These are phyloP conservation scores for Muscidifurax raptorellus DNA, from an alignment of 1,140 invertebrate species.

Conservation along the genomic window DNA sequence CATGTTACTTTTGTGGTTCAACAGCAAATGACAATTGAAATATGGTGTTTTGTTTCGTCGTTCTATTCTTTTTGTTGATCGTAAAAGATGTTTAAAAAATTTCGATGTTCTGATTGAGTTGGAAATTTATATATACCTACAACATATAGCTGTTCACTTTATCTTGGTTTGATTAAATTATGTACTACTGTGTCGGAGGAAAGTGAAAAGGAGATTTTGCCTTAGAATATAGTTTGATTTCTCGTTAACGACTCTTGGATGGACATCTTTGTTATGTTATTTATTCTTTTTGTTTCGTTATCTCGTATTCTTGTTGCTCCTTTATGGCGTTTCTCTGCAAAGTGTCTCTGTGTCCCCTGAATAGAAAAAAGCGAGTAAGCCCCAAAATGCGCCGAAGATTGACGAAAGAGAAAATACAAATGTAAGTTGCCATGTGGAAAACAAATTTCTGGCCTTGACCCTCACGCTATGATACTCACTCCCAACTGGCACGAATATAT, in stretches of 20 bases:
- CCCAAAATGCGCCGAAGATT: constrained; percentile 65
- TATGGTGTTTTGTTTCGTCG: constrained; percentile 31
- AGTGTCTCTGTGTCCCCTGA: constrained; percentile 47
- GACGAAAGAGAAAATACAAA: constrained; percentile 67
- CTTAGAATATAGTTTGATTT: background rate
- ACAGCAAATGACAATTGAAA: background rate
- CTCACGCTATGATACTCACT: constrained; percentile 70
- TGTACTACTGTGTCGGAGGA: background rate
- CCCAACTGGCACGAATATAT: constrained; percentile 74
- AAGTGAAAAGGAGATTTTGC: background rate
- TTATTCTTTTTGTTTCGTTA: constrained; percentile 5
- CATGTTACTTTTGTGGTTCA: constrained; percentile 26
- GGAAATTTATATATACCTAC: background rate
- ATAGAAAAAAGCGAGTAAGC: constrained; percentile 42
- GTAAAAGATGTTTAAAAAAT: constrained; percentile 27
- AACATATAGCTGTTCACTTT: background rate
- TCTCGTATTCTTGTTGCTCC: constrained; percentile 30
- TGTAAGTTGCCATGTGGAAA: constrained; percentile 73
- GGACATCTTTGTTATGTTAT: constrained; percentile 23
- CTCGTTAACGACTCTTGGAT: background rate
- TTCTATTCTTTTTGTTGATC: constrained; percentile 30
- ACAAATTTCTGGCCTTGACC: constrained; percentile 66
- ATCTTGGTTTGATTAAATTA: background rate
- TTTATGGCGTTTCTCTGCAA: constrained; percentile 45
- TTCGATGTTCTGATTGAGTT: constrained; percentile 11